Base-by-base conservation (phyloP, 2,113 vertebrate genomes). In the Hippocampus barbouri region DNA sequence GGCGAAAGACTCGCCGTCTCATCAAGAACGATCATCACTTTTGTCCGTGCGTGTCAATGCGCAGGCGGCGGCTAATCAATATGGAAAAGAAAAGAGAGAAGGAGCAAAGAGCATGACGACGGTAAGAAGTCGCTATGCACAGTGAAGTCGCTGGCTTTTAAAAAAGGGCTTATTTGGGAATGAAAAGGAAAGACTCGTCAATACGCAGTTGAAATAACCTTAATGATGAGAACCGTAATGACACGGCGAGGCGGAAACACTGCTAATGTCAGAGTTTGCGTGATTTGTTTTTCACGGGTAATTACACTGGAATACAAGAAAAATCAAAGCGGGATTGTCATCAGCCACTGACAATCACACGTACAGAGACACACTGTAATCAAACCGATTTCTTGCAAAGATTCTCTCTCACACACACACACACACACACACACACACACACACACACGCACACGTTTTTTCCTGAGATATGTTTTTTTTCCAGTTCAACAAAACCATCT, bases 371-470 rank as follows among this genome's bases (percentile, higher is more conserved):
- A 21, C 12, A 34, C 65, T 70, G 66, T 79, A 84, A 87, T 91
- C 85, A 25, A 85, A 86, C 80, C 62, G 77, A 91, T 91, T 66
- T 88, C 89, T 89, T 76, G 68, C 23, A 49, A 79, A 71, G 15
- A 63, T 21, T 74, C 66, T 74, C 53, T n/a, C 30, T 2, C 30
- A 25, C 25, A 25, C 25, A 25, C 25, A 25, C 30, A 30, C 30
- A 30, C 30, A 30, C 30, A 30, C 27, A 30, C 27, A 30, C 27
- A 30, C 27, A 30, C 27, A 30, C 27, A 30, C 21, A 61, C 27
- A 27, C 23, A 4, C 56, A 6, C n/a, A 27, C 23, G 7, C 7
- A 18, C 14, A 11, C 10, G 12, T 25, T 6, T 30, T 25, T 25
- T 25, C 25, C 25, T 25, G 25, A 54, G 15, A 34, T 18, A 3